Evolutionary conservation across 2,113 vertebrate genomes (phyloP).

Genomic region (Varanus salvator): DNA sequence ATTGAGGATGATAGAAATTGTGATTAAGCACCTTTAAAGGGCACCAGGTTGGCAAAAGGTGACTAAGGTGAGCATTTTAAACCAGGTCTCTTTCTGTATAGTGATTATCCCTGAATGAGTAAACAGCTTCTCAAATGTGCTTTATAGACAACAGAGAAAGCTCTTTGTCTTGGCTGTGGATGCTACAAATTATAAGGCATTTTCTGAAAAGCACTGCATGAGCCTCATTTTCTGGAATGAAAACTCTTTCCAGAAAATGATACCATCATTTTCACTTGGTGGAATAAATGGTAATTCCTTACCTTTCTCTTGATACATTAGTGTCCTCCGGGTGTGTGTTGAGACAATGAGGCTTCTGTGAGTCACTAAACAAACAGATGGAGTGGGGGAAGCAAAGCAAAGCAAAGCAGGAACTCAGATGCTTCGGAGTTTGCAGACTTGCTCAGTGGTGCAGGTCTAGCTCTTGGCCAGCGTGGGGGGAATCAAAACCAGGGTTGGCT

Average conservation of each 20-base stretch:
- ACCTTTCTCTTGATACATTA: conserved; percentile 51
- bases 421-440: conserved; percentile 41
- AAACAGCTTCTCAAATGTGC: neutral
- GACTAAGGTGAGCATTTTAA: neutral
- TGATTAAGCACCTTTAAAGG: neutral
- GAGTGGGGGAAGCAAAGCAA: conserved; percentile 52
- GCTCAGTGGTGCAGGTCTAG: conserved; percentile 11
- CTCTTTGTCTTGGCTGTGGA: rapidly evolving
- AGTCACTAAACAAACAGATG: conserved; percentile 67
- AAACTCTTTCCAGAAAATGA: neutral
- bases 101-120: neutral
- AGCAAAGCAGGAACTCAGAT: neutral
- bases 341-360: conserved; percentile 49
- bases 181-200: conserved; percentile 7
- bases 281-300: conserved; percentile 55
- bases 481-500: neutral
- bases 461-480: neutral
- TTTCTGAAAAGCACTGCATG: conserved; percentile 1
- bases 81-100: neutral
- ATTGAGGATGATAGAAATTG: no score
- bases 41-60: neutral
- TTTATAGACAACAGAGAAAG: neutral
- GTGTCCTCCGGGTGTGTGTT: conserved; percentile 53
- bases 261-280: conserved; percentile 7
- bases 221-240: conserved; percentile 25